Evolutionary conservation across 2,113 vertebrate species (phyloP), one percentile per base, ranked within the genome.

Genomic region (Sorex araneus): DNA sequence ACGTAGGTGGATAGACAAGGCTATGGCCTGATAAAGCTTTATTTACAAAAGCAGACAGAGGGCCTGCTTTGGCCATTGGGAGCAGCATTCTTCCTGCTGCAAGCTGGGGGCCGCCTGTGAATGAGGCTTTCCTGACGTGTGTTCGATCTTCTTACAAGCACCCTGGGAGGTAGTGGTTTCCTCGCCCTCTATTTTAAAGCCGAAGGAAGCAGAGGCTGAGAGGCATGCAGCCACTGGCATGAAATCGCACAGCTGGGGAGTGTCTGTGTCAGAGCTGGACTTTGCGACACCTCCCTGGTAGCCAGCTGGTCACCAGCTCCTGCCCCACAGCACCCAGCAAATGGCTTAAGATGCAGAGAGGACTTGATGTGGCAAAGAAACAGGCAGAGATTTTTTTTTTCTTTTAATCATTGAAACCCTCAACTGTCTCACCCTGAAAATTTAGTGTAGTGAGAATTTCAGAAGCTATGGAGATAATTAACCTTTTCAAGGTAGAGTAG

Each of bases 1-100:
- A 21, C 13, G 5, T 45, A 34, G 89, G 36, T 13, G 69, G 87
- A 47, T 82, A 21, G 12, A 10, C 0, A 0, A 80, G 50, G 16
- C 43, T n/a, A 0, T 71, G 23, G 87, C 34, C 47, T 43, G 45
- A 1, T 92, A 80, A 83, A 89, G 36, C 71, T 95, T 93, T 87
- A 86, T 64, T 76, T 63, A 87, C 11, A 47, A 16, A 87, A 75
- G 4, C 28, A 25, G 28, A 28, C 6, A 15, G 47, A 0, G 1
- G 12, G 23, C 89, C 3, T 0, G 27, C 63, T 9, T 50, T n/a
- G 75, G 34, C n/a, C 36, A 16, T 3, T 63, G 18, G 54, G 9
- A n/a, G 0, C 25, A 54, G 19, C 32, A 47, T 32, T n/a, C 9
- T 32, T 27, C 36, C 36, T 36, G 6, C 36, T 36, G n/a, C 13